Conservation (phyloP, 2,113 vertebrate species). For the Bagarius yarrelli region DNA sequence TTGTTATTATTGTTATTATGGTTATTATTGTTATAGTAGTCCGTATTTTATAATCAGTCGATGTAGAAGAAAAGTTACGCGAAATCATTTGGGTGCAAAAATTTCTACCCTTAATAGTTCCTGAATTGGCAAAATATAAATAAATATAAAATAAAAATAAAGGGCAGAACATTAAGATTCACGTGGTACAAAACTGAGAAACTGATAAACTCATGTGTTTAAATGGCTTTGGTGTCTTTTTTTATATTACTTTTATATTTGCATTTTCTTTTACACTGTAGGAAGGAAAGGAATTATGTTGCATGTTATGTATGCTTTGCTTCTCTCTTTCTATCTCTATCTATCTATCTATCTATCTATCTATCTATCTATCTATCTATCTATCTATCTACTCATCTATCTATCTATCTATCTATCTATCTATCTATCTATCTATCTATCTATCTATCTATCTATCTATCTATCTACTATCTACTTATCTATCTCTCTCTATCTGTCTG, state of each 20-base stretch:
- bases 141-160: no score
- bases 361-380: slow-evolving; percentile 57
- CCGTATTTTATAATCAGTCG: no score
- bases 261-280: not conserved
- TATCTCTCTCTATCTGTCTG: not conserved
- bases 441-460: not conserved
- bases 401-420: not conserved
- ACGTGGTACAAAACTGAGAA: no score
- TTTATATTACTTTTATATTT: no score
- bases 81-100: not conserved
- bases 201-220: no score
- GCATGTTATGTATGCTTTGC: no score
- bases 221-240: no score
- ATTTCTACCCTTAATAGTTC: not conserved
- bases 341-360: not conserved
- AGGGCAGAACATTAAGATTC: no score
- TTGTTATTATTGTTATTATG: no score
- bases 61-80: not conserved
- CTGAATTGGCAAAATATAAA: not conserved
- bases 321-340: not conserved
- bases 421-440: not conserved
- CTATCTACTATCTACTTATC: not conserved
- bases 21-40: no score
- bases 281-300: not conserved
- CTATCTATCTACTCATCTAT: not conserved